These are phyloP conservation scores for Sciurus carolinensis DNA, from an alignment of 2,797 vertebrate species.

Conservation along the genomic window DNA sequence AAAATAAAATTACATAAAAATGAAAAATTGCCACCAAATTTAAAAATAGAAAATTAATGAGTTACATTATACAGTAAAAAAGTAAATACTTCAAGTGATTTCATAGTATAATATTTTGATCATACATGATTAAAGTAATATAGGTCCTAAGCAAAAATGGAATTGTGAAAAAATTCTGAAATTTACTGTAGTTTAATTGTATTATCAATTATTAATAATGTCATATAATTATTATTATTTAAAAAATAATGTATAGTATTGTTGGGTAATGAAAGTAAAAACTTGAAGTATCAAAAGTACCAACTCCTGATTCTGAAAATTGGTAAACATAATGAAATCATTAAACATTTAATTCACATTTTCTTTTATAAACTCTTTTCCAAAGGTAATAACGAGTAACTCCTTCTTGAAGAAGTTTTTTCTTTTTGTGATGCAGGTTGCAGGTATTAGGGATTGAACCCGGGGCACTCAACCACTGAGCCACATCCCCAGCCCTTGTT, in stretches of 20 bases:
- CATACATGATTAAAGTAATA: not conserved
- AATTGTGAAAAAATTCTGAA: not conserved
- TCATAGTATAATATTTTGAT: not conserved
- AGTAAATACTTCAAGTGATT: not conserved
- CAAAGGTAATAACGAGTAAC: not conserved
- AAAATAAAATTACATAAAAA: not conserved
- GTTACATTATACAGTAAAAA: not conserved
- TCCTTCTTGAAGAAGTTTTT: not conserved
- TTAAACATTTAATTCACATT: slow-evolving; percentile 10
- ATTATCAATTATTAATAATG: not conserved
- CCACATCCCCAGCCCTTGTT: too few species aligned
- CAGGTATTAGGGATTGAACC: too few species aligned
- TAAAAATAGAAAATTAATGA: not conserved
- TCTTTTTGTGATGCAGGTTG: too few species aligned
- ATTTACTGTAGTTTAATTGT: not conserved
- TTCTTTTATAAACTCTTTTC: not conserved
- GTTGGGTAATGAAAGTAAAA: not conserved
- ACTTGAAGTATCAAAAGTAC: not conserved
- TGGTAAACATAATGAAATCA: not conserved
- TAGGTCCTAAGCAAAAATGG: not conserved
- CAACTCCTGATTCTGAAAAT: not conserved
- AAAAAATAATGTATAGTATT: not conserved
- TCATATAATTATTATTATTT: not conserved
- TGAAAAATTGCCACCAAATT: not conserved
- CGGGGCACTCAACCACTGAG: too few species aligned